phyloP scores from a whole-genome alignment of 37 sponge, comb jelly and placozoan species.

The Mnemiopsis leidyi region DNA sequence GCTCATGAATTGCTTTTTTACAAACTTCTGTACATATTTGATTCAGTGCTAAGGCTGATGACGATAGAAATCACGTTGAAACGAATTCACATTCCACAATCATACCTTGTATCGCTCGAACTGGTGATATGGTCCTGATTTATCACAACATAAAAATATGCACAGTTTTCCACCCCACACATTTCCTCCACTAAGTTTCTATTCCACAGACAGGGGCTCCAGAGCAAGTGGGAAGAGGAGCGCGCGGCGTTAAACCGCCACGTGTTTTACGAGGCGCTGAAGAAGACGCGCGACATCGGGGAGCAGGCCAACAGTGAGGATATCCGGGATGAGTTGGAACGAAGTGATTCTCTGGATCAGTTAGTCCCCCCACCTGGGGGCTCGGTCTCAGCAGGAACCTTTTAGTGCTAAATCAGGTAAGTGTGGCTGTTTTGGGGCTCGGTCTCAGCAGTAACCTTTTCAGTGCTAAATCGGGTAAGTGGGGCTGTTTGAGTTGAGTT shows the following conservation, averaged over 20 bases:
- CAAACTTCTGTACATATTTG: too few relatives aligned
- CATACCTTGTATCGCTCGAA: too few relatives aligned
- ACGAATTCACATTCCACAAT: too few relatives aligned
- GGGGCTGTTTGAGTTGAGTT: too few relatives aligned
- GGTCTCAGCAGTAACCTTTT: not conserved
- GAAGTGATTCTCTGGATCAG: conserved; percentile 8
- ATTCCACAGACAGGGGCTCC: not conserved
- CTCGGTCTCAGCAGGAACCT: not conserved
- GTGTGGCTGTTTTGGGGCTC: too few relatives aligned
- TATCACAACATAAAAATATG: too few relatives aligned
- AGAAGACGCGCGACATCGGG: conserved; percentile 18
- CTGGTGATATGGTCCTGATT: too few relatives aligned
- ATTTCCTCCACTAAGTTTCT: too few relatives aligned
- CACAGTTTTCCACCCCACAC: too few relatives aligned
- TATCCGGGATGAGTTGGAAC: conserved; percentile 8
- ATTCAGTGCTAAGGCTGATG: too few relatives aligned
- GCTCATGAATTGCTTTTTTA: too few relatives aligned
- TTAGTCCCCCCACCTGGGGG: not conserved
- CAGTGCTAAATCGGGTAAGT: conserved; percentile 12
- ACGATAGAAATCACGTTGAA: too few relatives aligned
- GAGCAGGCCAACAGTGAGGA: not conserved
- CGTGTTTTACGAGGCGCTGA: conserved; percentile 63
- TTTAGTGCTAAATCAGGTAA: conserved; percentile 4
- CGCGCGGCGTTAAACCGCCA: not conserved
- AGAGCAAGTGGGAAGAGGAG: conserved; percentile 63